These are phyloP conservation scores for Linnaemya vulpina DNA, from an alignment of 2,888 invertebrate species.

Conservation along the genomic window DNA sequence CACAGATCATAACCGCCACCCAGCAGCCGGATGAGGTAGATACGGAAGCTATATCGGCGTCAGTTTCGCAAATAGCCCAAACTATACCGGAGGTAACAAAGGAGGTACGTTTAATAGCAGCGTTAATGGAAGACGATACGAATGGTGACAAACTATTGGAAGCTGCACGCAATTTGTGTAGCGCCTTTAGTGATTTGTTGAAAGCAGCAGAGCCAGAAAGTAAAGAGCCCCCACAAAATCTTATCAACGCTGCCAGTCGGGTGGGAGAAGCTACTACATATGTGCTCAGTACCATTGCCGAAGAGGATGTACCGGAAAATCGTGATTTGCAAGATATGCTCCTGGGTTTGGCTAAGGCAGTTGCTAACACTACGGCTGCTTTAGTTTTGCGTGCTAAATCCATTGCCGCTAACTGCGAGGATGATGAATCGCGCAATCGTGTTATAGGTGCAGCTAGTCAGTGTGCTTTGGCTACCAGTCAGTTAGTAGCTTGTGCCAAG, in stretches of 20 bases:
- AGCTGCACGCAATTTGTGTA: slow-evolving; percentile 95
- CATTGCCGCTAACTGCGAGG: slow-evolving; percentile 94
- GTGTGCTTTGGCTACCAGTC: slow-evolving; percentile 98
- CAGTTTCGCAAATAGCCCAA: slow-evolving; percentile 97
- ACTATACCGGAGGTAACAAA: slow-evolving; percentile 98
- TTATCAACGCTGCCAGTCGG: slow-evolving; percentile 96
- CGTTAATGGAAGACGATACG: slow-evolving; percentile 94
- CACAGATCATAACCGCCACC: slow-evolving; percentile 96
- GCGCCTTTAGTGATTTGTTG: slow-evolving; percentile 96
- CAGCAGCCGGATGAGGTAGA: slow-evolving; percentile 95
- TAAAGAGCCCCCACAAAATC: slow-evolving; percentile 95
- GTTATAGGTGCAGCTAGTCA: slow-evolving; percentile 98
- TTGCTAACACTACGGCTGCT: slow-evolving; percentile 98
- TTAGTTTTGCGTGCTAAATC: slow-evolving; percentile 98
- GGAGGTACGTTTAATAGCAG: slow-evolving; percentile 91
- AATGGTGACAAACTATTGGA: slow-evolving; percentile 93
- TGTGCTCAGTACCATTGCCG: slow-evolving; percentile 95
- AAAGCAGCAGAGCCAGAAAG: slow-evolving; percentile 97
- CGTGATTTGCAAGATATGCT: slow-evolving; percentile 95
- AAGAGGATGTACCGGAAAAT: slow-evolving; percentile 94
- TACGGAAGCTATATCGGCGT: slow-evolving; percentile 97
- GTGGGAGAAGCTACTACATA: slow-evolving; percentile 98
- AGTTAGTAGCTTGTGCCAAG: slow-evolving; percentile 98
- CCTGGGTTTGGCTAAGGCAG: slow-evolving; percentile 96
- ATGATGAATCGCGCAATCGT: slow-evolving; percentile 83